A percentile compares a stretch with the other conserved stretches of the same genome.
Evolutionary conservation across 2,888 invertebrate genomes (phyloP).

Genomic region (Nebria brevicollis): DNA sequence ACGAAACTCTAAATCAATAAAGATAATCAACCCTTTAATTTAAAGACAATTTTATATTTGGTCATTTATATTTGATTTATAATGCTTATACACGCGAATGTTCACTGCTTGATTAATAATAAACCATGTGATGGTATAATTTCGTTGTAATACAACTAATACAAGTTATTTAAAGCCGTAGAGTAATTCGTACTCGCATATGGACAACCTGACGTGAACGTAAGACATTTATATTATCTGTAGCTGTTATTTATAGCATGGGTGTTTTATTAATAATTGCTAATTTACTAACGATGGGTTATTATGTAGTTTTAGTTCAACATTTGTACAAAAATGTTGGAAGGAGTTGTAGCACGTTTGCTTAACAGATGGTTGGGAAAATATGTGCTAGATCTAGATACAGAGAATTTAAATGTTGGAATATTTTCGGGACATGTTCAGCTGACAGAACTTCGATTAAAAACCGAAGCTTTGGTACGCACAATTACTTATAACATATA

Average conservation of each 20-base stretch:
- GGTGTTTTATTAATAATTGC: not conserved
- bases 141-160: not conserved
- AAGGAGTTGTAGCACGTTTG: constrained; percentile 81
- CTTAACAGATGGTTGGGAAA: constrained; percentile 83
- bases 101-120: constrained; percentile 1
- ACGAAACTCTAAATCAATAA: constrained; percentile 38
- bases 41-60: constrained; percentile 39
- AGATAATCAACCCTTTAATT: constrained; percentile 42
- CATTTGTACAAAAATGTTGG: constrained; percentile 69
- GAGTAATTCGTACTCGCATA: constrained; percentile 2
- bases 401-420: constrained; percentile 84
- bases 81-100: constrained; percentile 21
- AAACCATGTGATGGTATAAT: not conserved
- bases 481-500: not conserved
- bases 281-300: constrained; percentile 7
- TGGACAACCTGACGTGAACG: constrained; percentile 5
- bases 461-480: constrained; percentile 84
- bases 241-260: not conserved
- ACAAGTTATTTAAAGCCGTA: not conserved
- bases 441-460: constrained; percentile 79
- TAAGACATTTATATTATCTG: not conserved
- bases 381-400: constrained; percentile 84
- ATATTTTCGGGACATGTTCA: constrained; percentile 85
- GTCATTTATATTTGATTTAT: constrained; percentile 36
- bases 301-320: constrained; percentile 14